Base-by-base conservation (phyloP, 2,888 invertebrate species). In the Ochropacha duplaris region DNA sequence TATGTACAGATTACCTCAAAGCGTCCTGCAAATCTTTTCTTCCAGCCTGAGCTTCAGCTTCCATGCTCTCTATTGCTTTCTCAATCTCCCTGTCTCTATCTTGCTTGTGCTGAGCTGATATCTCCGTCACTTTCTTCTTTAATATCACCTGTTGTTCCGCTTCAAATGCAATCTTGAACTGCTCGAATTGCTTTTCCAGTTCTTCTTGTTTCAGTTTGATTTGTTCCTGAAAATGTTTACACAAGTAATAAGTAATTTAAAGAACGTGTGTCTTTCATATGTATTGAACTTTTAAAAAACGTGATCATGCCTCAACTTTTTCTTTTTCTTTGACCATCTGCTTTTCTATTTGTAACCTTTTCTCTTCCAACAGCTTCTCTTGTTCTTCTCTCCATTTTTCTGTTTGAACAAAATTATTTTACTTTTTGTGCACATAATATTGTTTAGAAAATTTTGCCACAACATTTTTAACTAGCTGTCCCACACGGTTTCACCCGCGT, bases 31-130 rank as follows among this genome's bases (percentile, higher is more conserved):
- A 77, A 60, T 95, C 95, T 50, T 76, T 83, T 68, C 94, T 93
- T 1, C 93, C 94, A 2, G 93, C 92, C 54, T 94, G 93, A 0
- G 95, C 94, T 75, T 96, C 96, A 0, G 92, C 93, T 66, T 96
- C 96, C 76, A 96, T 90, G 59, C 95, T 94, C 69, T 95, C 95
- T 54, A 96, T 96, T 0, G 95, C 95, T 16, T 94, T 87, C 79
- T 97, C 97, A 56, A 97, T 96, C 87, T 97, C 97, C 52, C 93
- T 94, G 84, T 97, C 97, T 58, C 97, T 87, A 77, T 97, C 97
- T 54, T 93, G 92, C 78, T 95, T 94, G 77, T 95, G 95, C 66
- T 96, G 94, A 28, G 96, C 95, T 1, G 95, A 84, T 71, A 97
- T 95, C 68, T 94, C 93, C 57, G 93, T 90, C 84, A 96, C 96